These are phyloP conservation scores for Acomys russatus DNA, from an alignment of 2,797 vertebrate species.

Conservation along the genomic window DNA sequence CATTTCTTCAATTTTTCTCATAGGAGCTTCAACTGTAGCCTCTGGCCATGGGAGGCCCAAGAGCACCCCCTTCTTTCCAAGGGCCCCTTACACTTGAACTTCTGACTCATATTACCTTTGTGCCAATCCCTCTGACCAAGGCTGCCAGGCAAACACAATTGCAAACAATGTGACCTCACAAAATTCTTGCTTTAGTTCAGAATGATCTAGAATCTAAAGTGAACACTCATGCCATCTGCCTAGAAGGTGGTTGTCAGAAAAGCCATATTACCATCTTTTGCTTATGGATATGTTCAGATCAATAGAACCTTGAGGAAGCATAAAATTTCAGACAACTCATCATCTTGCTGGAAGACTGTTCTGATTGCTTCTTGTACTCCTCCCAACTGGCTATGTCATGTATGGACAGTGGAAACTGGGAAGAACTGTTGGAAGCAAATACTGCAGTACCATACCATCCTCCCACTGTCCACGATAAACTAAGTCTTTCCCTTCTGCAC, in stretches of 20 bases:
- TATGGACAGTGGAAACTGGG: not conserved
- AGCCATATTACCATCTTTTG: not conserved
- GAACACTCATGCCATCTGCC: not conserved
- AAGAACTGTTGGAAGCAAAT: not conserved
- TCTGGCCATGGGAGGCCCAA: not conserved
- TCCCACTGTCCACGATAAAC: not conserved
- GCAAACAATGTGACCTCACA: not conserved
- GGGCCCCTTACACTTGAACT: too few species aligned
- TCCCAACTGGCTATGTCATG: not conserved
- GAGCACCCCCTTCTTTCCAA: not conserved
- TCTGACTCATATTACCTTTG: not conserved
- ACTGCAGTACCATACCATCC: too few species aligned
- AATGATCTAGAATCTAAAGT: not conserved
- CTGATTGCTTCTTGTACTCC: not conserved
- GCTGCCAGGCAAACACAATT: not conserved
- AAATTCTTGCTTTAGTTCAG: not conserved
- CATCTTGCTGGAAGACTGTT: not conserved
- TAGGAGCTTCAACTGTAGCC: not conserved
- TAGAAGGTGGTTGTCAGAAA: not conserved
- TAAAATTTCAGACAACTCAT: not conserved
- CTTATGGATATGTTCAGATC: not conserved
- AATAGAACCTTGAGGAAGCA: not conserved
- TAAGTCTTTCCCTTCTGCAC: too few species aligned
- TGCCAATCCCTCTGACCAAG: not conserved
- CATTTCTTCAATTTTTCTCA: not conserved